Evolutionary conservation across 2,797 vertebrate species (phyloP).

Genomic region (Sebastes paucispinis): DNA sequence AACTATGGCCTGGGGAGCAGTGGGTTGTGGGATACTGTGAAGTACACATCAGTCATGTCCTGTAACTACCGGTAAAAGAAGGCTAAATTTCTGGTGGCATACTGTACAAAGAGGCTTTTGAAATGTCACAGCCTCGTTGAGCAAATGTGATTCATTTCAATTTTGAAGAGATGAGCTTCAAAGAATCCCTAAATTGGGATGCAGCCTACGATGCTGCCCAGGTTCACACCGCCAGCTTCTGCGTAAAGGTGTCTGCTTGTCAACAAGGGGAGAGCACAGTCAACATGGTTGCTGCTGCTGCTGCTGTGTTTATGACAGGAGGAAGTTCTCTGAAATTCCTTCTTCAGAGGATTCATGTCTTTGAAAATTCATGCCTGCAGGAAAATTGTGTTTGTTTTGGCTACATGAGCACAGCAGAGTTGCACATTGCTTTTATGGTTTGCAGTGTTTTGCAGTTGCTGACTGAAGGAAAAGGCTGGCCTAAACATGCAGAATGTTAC

Average conservation of each 20-base stretch:
- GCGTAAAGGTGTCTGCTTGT: not conserved
- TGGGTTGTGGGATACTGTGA: not conserved
- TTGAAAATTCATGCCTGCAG: not conserved
- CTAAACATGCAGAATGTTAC: not conserved
- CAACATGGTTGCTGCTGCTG: not conserved
- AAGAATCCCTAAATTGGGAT: not conserved
- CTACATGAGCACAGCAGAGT: not conserved
- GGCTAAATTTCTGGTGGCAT: not conserved
- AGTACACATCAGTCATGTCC: not conserved
- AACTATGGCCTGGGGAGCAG: not conserved
- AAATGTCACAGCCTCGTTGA: slow-evolving; percentile 3
- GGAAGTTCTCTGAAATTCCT: not conserved
- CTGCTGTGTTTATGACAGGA: not conserved
- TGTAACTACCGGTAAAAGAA: not conserved
- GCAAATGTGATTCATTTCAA: not conserved
- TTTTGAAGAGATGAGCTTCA: slow-evolving; percentile 16
- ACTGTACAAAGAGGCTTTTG: not conserved
- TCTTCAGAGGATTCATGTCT: not conserved
- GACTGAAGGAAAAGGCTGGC: not conserved
- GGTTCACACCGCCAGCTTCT: not conserved
- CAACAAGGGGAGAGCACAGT: not conserved
- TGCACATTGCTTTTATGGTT: not conserved
- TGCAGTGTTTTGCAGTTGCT: not conserved
- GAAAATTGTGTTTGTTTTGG: not conserved
- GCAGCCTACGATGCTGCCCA: not conserved